Evolutionary conservation across 2,113 vertebrate genomes (phyloP), one percentile per base, ranked within the genome.

Genomic region (Toxotes jaculatrix): DNA sequence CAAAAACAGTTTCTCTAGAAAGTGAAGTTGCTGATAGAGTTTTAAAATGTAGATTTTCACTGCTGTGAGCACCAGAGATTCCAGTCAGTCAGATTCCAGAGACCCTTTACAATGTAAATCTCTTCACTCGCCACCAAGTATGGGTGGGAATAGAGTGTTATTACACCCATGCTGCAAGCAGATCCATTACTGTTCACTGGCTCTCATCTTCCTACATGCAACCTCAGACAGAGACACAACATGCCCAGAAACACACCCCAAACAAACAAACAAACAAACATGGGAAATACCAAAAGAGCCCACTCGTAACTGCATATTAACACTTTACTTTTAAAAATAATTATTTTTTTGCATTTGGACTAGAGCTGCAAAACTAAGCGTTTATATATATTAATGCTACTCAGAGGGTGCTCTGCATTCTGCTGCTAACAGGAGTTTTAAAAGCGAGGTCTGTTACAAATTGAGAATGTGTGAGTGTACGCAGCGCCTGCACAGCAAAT

Each of bases 141-240:
- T 66, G 80, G 34, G 74, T 76, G 74, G 45, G 80, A 87, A 88
- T 69, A 59, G 74, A 87, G 86, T 88, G 88, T 85, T 78, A 85
- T 80, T 84, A 71, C 76, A 80, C 64, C 83, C 89, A 53, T 59
- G 80, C 74, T 76, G 45, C 67, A 76, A 62, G 69, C 73, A 75
- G 77, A 88, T 72, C 60, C 79, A 76, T 72, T 82, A 83, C 56
- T 67, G 42, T 60, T 60, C 53, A 49, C 64, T 21, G 3, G 49
- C 55, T 66, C 60, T 80, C 64, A 71, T 61, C 36, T 69, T 66
- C 66, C 77, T 23, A 74, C 55, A 1, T 77, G 66, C 79, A 84
- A 60, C 75, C 79, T 49, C 77, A 57, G 38, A 78, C n/a, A 23
- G 5, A 42, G 11, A 45, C 63, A 63, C 32, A 60, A 40, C 49